These are phyloP conservation scores for Brachyrhaphis roseni DNA, from an alignment of 2,797 vertebrate species.

Conservation along the genomic window DNA sequence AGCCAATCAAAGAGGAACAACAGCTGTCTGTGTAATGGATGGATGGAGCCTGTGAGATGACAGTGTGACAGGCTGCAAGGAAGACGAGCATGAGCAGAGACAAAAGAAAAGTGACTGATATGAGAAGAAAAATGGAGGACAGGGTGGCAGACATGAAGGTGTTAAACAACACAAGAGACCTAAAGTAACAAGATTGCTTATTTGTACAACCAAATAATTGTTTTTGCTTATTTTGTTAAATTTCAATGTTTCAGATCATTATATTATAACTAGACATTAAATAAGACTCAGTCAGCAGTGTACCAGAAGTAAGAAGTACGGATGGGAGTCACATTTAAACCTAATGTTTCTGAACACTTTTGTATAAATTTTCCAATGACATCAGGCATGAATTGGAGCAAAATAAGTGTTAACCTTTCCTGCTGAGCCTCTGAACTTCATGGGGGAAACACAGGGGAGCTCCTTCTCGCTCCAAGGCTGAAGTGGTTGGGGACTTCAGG, in stretches of 20 bases:
- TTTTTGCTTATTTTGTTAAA: background rate
- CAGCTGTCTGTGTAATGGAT: slow-evolving; percentile 52
- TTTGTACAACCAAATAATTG: background rate
- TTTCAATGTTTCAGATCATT: no score
- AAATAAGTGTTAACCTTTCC: no score
- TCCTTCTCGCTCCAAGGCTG: background rate
- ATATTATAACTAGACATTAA: no score
- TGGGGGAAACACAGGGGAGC: background rate
- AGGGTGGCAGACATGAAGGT: slow-evolving; percentile 1
- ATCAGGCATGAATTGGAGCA: no score
- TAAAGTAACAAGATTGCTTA: background rate
- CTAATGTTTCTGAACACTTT: no score
- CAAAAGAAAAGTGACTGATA: slow-evolving; percentile 26
- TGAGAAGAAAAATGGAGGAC: background rate
- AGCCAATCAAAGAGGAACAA: slow-evolving; percentile 28
- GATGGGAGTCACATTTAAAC: no score
- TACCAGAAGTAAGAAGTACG: no score
- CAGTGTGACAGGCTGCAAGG: slow-evolving; percentile 29
- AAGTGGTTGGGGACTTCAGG: background rate
- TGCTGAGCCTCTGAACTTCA: no score
- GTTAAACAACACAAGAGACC: background rate
- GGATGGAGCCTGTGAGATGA: slow-evolving; percentile 41
- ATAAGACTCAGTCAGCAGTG: no score
- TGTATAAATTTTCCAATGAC: no score
- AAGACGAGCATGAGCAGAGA: slow-evolving; percentile 21